These are phyloP conservation scores for Ips nitidus DNA, from an alignment of 1,140 invertebrate species.

Conservation along the genomic window DNA sequence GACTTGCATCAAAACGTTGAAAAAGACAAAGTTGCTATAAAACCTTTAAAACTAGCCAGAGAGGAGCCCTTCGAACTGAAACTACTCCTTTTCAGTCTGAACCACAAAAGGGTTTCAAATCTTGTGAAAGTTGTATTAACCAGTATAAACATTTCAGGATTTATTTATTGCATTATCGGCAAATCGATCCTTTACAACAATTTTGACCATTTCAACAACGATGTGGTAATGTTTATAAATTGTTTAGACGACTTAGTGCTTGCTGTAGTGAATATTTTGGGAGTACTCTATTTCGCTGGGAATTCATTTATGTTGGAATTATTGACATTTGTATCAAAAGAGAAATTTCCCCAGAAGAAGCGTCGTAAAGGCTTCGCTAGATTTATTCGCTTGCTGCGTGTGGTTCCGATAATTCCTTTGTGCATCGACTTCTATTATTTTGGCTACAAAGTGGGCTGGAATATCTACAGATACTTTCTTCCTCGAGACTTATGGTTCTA, in stretches of 20 bases:
- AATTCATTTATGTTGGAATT: not conserved
- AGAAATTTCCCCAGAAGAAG: not conserved
- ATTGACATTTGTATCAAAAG: not conserved
- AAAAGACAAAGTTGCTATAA: not conserved
- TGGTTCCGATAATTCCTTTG: not conserved
- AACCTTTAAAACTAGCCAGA: no score
- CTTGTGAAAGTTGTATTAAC: slow-evolving; percentile 2
- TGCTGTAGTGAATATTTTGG: slow-evolving; percentile 2
- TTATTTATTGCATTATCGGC: slow-evolving; percentile 2
- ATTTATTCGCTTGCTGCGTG: not conserved
- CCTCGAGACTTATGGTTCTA: slow-evolving; percentile 4
- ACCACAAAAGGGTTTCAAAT: slow-evolving; percentile 1
- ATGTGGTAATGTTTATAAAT: slow-evolving; percentile 6
- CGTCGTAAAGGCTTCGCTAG: not conserved
- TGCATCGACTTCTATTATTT: not conserved
- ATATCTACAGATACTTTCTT: slow-evolving; percentile 2
- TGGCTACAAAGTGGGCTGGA: not conserved
- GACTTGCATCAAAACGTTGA: not conserved
- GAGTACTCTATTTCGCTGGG: not conserved
- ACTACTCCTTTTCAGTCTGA: not conserved
- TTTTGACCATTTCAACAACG: slow-evolving; percentile 1
- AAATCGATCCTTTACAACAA: slow-evolving; percentile 1
- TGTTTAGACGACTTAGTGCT: slow-evolving; percentile 4
- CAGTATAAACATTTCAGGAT: not conserved
- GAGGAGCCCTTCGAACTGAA: slow-evolving; percentile 1